Percentiles rank a stretch among this genome's conserved stretches.
These are phyloP conservation scores for Bagarius yarrelli DNA, from an alignment of 2,113 vertebrate genomes.

Conservation along the genomic window DNA sequence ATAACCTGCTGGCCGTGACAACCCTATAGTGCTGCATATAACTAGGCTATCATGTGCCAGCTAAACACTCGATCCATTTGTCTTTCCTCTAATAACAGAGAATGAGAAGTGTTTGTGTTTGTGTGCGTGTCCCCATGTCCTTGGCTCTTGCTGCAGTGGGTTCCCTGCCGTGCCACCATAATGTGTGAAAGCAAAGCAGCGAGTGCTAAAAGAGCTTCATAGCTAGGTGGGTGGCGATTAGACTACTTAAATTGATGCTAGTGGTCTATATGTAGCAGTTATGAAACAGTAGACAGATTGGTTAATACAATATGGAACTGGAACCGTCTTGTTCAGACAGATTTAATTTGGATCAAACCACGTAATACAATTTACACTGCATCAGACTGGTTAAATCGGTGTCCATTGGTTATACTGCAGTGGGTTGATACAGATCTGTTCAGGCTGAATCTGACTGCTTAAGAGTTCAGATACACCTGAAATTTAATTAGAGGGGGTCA, in stretches of 20 bases:
- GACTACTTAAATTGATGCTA: conserved; percentile 1
- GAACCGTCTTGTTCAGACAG: too few relatives aligned
- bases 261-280: background rate
- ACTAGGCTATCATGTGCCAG: conserved; percentile 18
- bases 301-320: too few relatives aligned
- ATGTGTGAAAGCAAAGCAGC: conserved; percentile 30
- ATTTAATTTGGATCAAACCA: too few relatives aligned
- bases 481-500: too few relatives aligned
- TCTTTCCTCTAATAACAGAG: background rate
- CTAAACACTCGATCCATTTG: conserved; percentile 1
- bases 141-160: conserved; percentile 14
- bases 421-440: too few relatives aligned
- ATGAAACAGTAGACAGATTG: background rate
- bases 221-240: background rate
- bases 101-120: conserved; percentile 20
- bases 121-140: conserved; percentile 25
- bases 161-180: conserved; percentile 29
- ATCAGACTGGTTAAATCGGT: background rate
- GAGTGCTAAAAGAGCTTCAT: conserved; percentile 23
- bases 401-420: too few relatives aligned
- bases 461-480: too few relatives aligned
- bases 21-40: background rate
- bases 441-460: too few relatives aligned
- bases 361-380: too few relatives aligned
- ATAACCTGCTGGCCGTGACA: background rate